Evolutionary conservation across 1,140 invertebrate genomes (phyloP).

Genomic region (Drosophila nannoptera): DNA sequence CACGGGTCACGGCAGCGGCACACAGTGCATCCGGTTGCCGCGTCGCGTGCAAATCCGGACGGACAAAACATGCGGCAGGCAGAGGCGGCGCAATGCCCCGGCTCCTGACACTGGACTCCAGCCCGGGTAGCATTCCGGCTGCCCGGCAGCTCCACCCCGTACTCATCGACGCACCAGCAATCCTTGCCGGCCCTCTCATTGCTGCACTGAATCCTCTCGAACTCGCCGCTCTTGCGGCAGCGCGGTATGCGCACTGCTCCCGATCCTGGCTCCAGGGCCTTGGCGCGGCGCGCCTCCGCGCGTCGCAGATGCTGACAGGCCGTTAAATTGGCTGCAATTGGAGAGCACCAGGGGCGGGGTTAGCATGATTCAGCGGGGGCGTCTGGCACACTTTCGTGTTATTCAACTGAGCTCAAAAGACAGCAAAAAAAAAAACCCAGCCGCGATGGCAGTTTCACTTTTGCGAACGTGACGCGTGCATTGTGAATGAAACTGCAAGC

Average conservation of each 20-base stretch:
- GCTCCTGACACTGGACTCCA: conserved; percentile 86
- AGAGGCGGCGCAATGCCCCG: conserved; percentile 85
- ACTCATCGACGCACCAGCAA: conserved; percentile 90
- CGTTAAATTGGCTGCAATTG: conserved; percentile 79
- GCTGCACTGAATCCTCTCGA: conserved; percentile 88
- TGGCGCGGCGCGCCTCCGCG: conserved; percentile 83
- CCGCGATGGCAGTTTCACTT: conserved; percentile 64
- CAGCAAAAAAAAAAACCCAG: conserved; percentile 35
- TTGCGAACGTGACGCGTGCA: conserved; percentile 61
- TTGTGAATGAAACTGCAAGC: conserved; percentile 21
- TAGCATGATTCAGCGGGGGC: conserved; percentile 12
- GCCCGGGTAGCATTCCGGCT: conserved; percentile 84
- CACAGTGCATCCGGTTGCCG: conserved; percentile 84
- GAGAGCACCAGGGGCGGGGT: background rate
- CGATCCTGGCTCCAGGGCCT: conserved; percentile 79
- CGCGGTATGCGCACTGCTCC: conserved; percentile 83
- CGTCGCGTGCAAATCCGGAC: conserved; percentile 85
- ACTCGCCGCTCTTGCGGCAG: conserved; percentile 85
- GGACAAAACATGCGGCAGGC: conserved; percentile 93
- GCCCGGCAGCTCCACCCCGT: conserved; percentile 88
- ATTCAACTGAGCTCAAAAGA: conserved; percentile 56
- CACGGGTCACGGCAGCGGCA: conserved; percentile 91
- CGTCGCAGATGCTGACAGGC: conserved; percentile 85
- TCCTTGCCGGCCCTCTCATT: conserved; percentile 82
- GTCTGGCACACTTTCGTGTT: conserved; percentile 66